These are phyloP conservation scores for Meleagris gallopavo DNA, from an alignment of 2,113 vertebrate genomes.

Conservation along the genomic window DNA sequence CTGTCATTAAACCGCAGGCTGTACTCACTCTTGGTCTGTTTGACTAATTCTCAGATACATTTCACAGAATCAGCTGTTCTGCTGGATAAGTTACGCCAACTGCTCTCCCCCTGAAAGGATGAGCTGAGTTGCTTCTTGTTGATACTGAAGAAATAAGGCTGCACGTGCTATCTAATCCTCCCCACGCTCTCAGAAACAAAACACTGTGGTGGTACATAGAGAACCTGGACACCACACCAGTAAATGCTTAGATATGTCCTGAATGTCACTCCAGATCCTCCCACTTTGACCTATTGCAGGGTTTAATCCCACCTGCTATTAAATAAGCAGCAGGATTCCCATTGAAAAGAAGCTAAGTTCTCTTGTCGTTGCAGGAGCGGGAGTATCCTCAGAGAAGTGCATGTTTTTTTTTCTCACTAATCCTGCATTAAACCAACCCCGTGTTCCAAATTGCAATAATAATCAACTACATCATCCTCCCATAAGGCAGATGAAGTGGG, in stretches of 20 bases:
- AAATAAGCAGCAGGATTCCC: not conserved
- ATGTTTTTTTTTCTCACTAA: not conserved
- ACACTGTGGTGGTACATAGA: fast-evolving
- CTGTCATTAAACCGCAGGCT: conserved; percentile 54
- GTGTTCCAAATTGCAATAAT: not conserved
- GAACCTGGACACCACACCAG: not conserved
- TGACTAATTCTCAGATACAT: conserved; percentile 37
- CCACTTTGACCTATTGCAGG: not conserved
- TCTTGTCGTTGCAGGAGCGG: not conserved
- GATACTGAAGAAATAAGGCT: not conserved
- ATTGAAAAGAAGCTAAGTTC: not conserved
- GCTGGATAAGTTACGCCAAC: not conserved
- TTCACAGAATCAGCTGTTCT: conserved; percentile 40
- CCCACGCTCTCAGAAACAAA: not conserved
- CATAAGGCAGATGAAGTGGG: not conserved
- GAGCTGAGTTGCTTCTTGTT: not conserved
- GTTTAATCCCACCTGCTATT: not conserved
- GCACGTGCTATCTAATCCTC: not conserved
- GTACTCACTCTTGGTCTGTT: conserved; percentile 28
- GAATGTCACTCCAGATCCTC: not conserved
- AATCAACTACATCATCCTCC: not conserved
- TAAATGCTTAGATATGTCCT: not conserved
- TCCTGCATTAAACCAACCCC: not conserved
- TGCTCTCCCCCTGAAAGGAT: not conserved
- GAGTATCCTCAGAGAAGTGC: not conserved